A percentile compares a stretch with the other conserved stretches of the same genome.
phyloP scores from a whole-genome alignment of 2,113 vertebrate species.

The Thryonomys swinderianus region DNA sequence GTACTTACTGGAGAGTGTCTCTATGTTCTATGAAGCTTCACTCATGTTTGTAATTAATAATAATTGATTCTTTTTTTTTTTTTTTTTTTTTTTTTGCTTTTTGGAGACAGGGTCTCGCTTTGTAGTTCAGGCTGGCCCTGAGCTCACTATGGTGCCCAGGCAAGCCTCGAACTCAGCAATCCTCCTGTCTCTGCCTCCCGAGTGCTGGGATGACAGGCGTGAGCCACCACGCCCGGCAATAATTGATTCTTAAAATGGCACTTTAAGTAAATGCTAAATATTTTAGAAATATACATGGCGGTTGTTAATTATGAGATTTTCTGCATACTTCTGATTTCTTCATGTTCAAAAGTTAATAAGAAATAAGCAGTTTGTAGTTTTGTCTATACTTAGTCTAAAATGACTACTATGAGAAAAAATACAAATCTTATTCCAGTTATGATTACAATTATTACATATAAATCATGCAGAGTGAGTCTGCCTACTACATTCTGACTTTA shows the following conservation, averaged over 20 bases:
- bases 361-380: neutral
- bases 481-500: neutral
- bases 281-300: slow-evolving; percentile 29
- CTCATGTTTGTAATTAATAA: slow-evolving; percentile 61
- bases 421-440: neutral
- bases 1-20: neutral
- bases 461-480: neutral
- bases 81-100: too few relatives aligned
- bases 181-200: too few relatives aligned
- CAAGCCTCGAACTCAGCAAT: too few relatives aligned
- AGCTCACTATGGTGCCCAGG: too few relatives aligned
- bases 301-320: slow-evolving; percentile 20
- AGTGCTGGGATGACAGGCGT: too few relatives aligned
- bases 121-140: too few relatives aligned
- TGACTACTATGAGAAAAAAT: neutral
- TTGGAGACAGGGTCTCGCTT: too few relatives aligned
- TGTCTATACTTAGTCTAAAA: neutral
- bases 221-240: too few relatives aligned
- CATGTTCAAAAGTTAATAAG: neutral
- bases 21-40: slow-evolving; percentile 42
- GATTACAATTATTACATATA: neutral
- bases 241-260: slow-evolving; percentile 74
- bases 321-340: neutral
- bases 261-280: slow-evolving; percentile 59
- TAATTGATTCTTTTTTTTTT: slow-evolving; percentile 73